These are phyloP conservation scores for Montifringilla adamsi DNA, from an alignment of 2,113 vertebrate genomes.

Conservation along the genomic window DNA sequence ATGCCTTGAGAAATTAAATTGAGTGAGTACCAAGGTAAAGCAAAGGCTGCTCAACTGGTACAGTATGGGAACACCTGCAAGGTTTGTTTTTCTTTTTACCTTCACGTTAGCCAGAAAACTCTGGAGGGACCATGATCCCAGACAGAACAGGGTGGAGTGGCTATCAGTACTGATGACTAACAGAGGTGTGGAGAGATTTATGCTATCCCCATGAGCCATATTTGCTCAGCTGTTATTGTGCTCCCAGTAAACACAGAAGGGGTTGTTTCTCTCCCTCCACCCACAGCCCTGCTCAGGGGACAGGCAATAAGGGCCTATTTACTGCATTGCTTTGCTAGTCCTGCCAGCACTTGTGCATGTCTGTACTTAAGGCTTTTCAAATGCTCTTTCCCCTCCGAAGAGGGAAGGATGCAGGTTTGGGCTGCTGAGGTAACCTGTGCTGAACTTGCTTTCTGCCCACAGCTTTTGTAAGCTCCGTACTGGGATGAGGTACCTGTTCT, in stretches of 20 bases:
- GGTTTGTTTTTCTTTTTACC: neutral
- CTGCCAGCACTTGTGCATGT: neutral
- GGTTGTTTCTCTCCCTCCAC: constrained; percentile 17
- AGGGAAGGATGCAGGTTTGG: neutral
- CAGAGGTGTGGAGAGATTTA: constrained; percentile 49
- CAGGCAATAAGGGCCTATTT: neutral
- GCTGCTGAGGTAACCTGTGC: neutral
- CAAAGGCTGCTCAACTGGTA: neutral
- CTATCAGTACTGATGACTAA: constrained; percentile 19
- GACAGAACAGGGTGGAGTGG: constrained; percentile 3
- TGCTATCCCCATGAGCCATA: neutral
- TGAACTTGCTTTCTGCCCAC: neutral
- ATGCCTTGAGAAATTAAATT: neutral
- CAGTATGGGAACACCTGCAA: neutral
- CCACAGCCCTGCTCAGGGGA: neutral
- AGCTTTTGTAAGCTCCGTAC: neutral
- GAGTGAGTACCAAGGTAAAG: neutral
- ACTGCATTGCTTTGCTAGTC: neutral
- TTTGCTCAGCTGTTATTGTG: constrained; percentile 66
- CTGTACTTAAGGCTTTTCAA: neutral
- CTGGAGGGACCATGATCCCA: neutral
- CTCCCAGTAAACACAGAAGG: constrained; percentile 38
- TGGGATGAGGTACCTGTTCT: neutral
- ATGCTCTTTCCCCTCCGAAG: neutral
- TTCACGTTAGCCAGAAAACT: neutral